A percentile compares a stretch with the other conserved stretches of the same genome.
phyloP scores from a whole-genome alignment of 2,797 vertebrate genomes.

The Trachurus trachurus region DNA sequence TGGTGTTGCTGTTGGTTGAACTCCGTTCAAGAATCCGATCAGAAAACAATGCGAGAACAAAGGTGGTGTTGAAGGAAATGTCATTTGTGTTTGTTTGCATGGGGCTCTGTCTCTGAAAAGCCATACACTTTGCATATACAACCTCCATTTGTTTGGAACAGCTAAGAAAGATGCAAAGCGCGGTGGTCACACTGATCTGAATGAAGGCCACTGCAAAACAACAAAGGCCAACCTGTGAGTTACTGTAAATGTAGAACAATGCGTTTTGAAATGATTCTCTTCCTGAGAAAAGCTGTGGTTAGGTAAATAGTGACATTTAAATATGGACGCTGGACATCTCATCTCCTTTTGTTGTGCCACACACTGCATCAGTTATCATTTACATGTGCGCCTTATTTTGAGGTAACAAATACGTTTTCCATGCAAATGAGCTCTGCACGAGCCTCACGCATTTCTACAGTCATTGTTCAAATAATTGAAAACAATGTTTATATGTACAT shows the following conservation, averaged over 20 bases:
- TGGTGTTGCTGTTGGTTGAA: constrained; percentile 21
- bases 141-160: constrained; percentile 79
- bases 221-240: constrained; percentile 51
- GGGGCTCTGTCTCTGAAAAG: constrained; percentile 55
- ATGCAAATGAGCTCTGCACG: constrained; percentile 69
- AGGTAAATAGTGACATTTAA: constrained; percentile 77
- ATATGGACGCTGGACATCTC: constrained; percentile 30
- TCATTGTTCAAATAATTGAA: constrained; percentile 53
- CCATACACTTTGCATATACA: constrained; percentile 79
- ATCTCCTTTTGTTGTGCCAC: constrained; percentile 60
- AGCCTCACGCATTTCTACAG: constrained; percentile 19
- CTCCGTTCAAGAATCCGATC: constrained; percentile 71
- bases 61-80: constrained; percentile 38
- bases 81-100: constrained; percentile 46
- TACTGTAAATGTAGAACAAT: constrained; percentile 63
- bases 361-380: constrained; percentile 71
- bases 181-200: constrained; percentile 19
- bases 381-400: constrained; percentile 63
- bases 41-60: constrained; percentile 16
- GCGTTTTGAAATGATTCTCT: constrained; percentile 41
- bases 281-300: constrained; percentile 56
- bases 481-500: constrained; percentile 31
- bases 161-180: constrained; percentile 83
- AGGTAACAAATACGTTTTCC: constrained; percentile 36
- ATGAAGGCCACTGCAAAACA: constrained; percentile 52